Evolutionary conservation across 2,888 invertebrate species (phyloP), one percentile per base, ranked within the genome.

Genomic region (Sinohyriopsis cumingii): DNA sequence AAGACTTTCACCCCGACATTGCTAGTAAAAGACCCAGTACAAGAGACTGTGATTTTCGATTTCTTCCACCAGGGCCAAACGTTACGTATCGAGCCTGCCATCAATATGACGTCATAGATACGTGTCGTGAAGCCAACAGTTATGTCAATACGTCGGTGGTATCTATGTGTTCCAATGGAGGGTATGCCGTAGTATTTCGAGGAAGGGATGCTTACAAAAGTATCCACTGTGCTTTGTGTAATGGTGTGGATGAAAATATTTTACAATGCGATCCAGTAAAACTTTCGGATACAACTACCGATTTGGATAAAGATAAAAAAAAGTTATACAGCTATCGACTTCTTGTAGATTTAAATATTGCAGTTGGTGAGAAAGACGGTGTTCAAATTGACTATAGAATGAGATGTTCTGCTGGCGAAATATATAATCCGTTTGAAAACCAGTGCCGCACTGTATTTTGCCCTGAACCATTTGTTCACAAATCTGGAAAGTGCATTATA

Each of bases 161-260:
- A n/a, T 9, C 67, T 20, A 55, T 59, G 7, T 74, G 74, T 59
- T 28, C 45, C 19, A 25, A 68, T 18, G 74, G 73, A n/a, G 20
- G 22, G 12, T 63, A 63, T 54, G 56, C 68, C 3, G 45, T 72
- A 7, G 65, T 71, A 5, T 73, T 68, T 68, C 57, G 45, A 24
- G 15, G 19, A 1, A 61, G 33, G 1, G 55, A 5, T 19, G 53
- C 62, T 22, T 86, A 82, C 74, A 72, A 74, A 53, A 86, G 86
- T 63, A 63, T 70, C 60, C 78, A 79, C 66, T 87, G 87, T 71
- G 87, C 86, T 12, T 56, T 76, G 12, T 87, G 87, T 66, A 73
- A 84, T 64, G 54, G 53, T 22, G n/a, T 63, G 5, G 28, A 53
- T 0, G 15, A 2, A 18, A 55, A 65, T 22, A 57, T 56, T 2